These are phyloP conservation scores for Bergia sp. DNA, from an alignment of 92 coral and sea anemone species.

Conservation along the genomic window DNA sequence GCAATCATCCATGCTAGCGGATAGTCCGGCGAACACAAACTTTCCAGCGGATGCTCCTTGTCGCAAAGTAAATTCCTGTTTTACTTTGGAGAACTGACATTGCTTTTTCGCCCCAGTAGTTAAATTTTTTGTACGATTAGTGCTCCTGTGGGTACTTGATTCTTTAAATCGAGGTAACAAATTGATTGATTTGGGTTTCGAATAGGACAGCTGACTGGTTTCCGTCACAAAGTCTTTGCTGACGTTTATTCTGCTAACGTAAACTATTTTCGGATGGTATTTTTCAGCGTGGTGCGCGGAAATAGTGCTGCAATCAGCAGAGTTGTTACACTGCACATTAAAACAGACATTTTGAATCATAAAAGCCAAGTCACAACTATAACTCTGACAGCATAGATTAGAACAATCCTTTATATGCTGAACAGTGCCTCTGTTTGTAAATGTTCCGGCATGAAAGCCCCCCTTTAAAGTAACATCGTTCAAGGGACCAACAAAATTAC, in stretches of 20 bases:
- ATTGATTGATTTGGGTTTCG: background rate
- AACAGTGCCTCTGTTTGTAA: slow-evolving; percentile 70
- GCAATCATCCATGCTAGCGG: slow-evolving; percentile 71
- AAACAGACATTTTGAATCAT: slow-evolving; percentile 83
- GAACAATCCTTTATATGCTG: slow-evolving; percentile 69
- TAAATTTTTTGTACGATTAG: background rate
- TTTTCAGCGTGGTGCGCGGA: slow-evolving; percentile 54
- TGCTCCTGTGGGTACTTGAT: background rate
- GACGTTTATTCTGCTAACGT: slow-evolving; percentile 36
- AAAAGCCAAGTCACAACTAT: slow-evolving; percentile 77
- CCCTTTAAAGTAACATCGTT: slow-evolving; percentile 77
- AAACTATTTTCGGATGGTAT: slow-evolving; percentile 63
- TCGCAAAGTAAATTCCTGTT: slow-evolving; percentile 65
- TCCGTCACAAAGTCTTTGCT: background rate
- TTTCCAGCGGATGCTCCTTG: slow-evolving; percentile 89
- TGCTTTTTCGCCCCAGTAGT: background rate
- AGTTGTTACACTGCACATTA: slow-evolving; percentile 57
- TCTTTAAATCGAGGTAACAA: background rate
- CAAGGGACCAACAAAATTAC: slow-evolving; percentile 35
- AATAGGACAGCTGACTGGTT: background rate
- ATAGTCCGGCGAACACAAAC: slow-evolving; percentile 61
- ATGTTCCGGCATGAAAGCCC: slow-evolving; percentile 79
- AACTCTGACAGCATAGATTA: slow-evolving; percentile 62
- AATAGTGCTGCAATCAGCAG: slow-evolving; percentile 55
- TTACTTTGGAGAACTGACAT: slow-evolving; percentile 66